Percentiles rank a stretch among this genome's conserved stretches.
Evolutionary conservation across 2,113 vertebrate species (phyloP).

Genomic region (Anas platyrhynchos): DNA sequence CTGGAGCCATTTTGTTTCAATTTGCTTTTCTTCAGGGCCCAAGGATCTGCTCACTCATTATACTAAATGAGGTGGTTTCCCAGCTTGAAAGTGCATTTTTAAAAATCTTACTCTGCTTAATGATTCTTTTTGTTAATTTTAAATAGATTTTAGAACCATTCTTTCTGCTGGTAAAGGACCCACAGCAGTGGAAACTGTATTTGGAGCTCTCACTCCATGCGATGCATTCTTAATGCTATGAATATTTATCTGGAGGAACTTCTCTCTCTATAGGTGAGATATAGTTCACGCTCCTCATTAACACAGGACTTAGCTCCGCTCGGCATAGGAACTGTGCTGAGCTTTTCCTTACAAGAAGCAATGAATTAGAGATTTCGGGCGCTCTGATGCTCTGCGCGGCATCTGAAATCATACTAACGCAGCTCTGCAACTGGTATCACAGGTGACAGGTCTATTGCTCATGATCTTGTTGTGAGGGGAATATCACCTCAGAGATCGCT

Average conservation of each 20-base stretch:
- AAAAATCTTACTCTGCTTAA: slow-evolving; percentile 62
- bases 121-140: slow-evolving; percentile 74
- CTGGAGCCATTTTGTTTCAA: slow-evolving; percentile 67
- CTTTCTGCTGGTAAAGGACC: slow-evolving; percentile 53
- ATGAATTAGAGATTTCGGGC: neutral
- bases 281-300: slow-evolving; percentile 4
- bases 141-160: slow-evolving; percentile 66
- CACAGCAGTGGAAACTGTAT: slow-evolving; percentile 40
- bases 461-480: neutral
- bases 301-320: neutral
- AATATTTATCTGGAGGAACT: neutral
- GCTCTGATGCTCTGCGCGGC: too few species aligned
- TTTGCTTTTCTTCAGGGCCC: slow-evolving; percentile 64
- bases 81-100: slow-evolving; percentile 73
- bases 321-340: neutral
- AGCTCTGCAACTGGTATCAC: neutral
- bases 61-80: slow-evolving; percentile 71
- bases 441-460: neutral
- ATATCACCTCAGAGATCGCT: neutral
- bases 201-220: slow-evolving; percentile 11
- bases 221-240: slow-evolving; percentile 21
- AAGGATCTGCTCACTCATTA: slow-evolving; percentile 70
- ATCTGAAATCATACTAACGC: neutral
- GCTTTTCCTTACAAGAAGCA: neutral
- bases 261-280: neutral